Evolutionary conservation across 2,888 invertebrate genomes (phyloP).

Genomic region (Elysia crispata): DNA sequence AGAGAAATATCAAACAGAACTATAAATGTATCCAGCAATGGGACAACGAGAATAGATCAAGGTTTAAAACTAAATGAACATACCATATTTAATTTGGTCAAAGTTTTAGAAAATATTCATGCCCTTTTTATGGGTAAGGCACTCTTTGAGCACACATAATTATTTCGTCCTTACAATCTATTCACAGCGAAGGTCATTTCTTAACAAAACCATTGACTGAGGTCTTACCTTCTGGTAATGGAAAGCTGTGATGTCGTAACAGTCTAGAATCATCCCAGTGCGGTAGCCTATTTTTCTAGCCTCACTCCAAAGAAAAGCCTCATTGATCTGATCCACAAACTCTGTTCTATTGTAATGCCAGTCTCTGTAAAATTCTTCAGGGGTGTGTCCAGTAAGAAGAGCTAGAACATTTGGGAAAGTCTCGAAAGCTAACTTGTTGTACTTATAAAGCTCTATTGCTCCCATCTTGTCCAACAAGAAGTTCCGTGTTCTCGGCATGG

Average conservation of each 20-base stretch:
- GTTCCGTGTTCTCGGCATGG: slow-evolving; percentile 57
- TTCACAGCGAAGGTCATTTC: too few relatives aligned
- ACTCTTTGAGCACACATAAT: too few relatives aligned
- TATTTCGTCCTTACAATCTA: too few relatives aligned
- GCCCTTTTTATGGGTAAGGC: too few relatives aligned
- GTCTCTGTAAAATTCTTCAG: background rate
- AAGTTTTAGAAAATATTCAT: too few relatives aligned
- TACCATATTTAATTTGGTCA: too few relatives aligned
- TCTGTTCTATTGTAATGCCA: slow-evolving; percentile 5
- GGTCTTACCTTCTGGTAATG: slow-evolving; percentile 9
- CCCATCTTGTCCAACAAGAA: slow-evolving; percentile 55
- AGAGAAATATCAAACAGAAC: too few relatives aligned
- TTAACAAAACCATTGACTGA: too few relatives aligned
- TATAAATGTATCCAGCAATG: too few relatives aligned
- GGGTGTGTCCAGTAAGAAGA: slow-evolving; percentile 56
- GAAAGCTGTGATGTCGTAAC: background rate
- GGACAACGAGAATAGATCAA: too few relatives aligned
- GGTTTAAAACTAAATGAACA: too few relatives aligned
- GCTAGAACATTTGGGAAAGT: slow-evolving; percentile 61
- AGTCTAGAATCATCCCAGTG: slow-evolving; percentile 42
- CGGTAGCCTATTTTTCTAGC: slow-evolving; percentile 54
- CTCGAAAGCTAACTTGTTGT: slow-evolving; percentile 61
- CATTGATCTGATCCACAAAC: slow-evolving; percentile 23
- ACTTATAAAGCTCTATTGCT: slow-evolving; percentile 58
- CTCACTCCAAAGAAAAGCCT: slow-evolving; percentile 37